Evolutionary conservation across 2,797 vertebrate genomes (phyloP), one percentile per base, ranked within the genome.

Genomic region (Hirundo rustica): DNA sequence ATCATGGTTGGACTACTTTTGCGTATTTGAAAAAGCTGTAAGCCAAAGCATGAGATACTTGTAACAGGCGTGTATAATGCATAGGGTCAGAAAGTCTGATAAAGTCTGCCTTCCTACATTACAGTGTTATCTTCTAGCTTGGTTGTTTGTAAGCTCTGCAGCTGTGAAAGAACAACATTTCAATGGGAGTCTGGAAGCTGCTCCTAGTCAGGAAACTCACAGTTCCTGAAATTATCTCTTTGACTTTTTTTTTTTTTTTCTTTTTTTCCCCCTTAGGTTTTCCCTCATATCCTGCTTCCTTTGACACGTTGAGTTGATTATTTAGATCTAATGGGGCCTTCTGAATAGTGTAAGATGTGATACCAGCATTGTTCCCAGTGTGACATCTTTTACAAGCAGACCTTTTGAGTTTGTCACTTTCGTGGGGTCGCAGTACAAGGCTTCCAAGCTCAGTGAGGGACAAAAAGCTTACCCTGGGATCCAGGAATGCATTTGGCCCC

Each of bases 31-130:
- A 45, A 45, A 19, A 45, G 8, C 45, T 68, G 27, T 81, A 55
- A 75, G n/a, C 10, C 34, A 74, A 76, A 88, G 32, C 38, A 29
- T 40, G 54, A 85, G 54, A 30, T 54, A 44, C 34, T 73, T 0
- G 0, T 57, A 34, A 50, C 6, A 36, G 42, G 2, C 0, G 0
- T 51, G 8, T 34, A 8, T 45, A 74, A 67, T n/a, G 34, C 10
- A 1, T 8, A 18, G 23, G 26, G 36, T 76, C 13, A 27, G 40
- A 85, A 85, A 77, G 11, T 18, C 48, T 57, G 57, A 36, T 57
- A 13, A 58, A 55, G 36, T 60, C 48, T 40, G 54, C 0, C 68
- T 82, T 93, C 34, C 65, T 82, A 3, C 0, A 0, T 79, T 51
- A 54, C 29, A 48, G 29, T 9, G 11, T 67, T 87, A 29, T 15